These are phyloP conservation scores for Coregonus sp. DNA, from an alignment of 2,797 vertebrate genomes.

Conservation along the genomic window DNA sequence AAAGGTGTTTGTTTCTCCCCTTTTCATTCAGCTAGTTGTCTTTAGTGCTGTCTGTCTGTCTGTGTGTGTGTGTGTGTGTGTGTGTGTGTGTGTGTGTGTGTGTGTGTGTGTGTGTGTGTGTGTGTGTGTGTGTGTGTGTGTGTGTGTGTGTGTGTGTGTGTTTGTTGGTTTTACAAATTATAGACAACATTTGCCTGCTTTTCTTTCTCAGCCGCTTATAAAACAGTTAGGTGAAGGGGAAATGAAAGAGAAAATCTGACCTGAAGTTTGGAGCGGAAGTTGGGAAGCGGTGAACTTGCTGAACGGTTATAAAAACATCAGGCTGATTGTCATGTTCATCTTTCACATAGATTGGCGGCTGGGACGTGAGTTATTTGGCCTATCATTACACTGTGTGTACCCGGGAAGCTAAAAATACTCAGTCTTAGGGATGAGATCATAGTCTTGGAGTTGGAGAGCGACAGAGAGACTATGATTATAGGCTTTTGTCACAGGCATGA, in stretches of 20 bases:
- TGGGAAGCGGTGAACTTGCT: constrained; percentile 37
- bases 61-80: background rate
- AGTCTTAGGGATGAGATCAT: constrained; percentile 71
- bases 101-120: too few relatives aligned
- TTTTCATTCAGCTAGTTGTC: background rate
- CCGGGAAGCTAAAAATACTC: constrained; percentile 71
- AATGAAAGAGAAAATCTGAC: constrained; percentile 19
- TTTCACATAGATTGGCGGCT: constrained; percentile 50
- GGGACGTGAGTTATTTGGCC: constrained; percentile 59
- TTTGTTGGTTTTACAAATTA: too few relatives aligned
- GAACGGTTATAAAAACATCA: constrained; percentile 49
- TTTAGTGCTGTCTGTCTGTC: too few relatives aligned
- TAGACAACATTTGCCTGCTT: too few relatives aligned
- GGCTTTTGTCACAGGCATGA: constrained; percentile 72
- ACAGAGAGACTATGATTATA: constrained; percentile 70
- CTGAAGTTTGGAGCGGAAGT: constrained; percentile 16
- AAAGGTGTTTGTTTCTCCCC: background rate
- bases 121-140: too few relatives aligned
- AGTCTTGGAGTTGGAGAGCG: constrained; percentile 45
- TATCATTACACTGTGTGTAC: constrained; percentile 70
- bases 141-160: too few relatives aligned
- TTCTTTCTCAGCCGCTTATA: background rate
- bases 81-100: background rate
- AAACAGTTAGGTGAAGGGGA: background rate
- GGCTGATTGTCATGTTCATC: constrained; percentile 48